Evolutionary conservation across 2,797 vertebrate genomes (phyloP), one percentile per base, ranked within the genome.

Genomic region (Urocyon cinereoargenteus): DNA sequence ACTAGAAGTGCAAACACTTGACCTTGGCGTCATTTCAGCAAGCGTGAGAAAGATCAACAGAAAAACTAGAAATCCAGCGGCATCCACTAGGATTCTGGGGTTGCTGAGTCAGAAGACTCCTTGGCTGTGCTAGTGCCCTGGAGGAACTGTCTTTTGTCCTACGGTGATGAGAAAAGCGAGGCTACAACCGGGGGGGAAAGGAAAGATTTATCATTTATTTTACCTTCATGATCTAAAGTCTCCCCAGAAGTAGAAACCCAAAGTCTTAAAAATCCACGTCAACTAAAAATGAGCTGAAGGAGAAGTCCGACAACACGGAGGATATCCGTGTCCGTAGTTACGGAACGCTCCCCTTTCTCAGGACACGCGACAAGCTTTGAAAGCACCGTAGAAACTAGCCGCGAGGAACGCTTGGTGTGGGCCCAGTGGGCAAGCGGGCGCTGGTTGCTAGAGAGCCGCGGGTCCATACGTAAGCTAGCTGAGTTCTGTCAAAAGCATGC

Each of bases 1-100:
- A 26, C 19, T 59, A 78, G 87, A 94, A 90, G 40, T 93, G 59
- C 49, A 96, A 93, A 86, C 77, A 70, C n/a, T 94, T 91, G 49
- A 16, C 82, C 90, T 92, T 90, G 77, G 75, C 61, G 59, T 68
- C 34, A 83, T 79, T 85, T 85, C 64, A 81, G 40, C 62, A 55
- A 85, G 49, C 57, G 51, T 85, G 77, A 82, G 81, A 79, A 86
- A 78, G 75, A 86, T 75, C 15, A 82, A 40, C 64, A 95, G 75
- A 87, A 91, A 78, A 96, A 55, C 34, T 40, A 97, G 81, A 93
- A 96, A 72, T 68, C 28, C 28, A 82, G n/a, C 22, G 78, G 57
- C 19, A 16, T 86, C 96, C 19, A 77, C 59, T 75, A 57, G 66
- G 93, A 68, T 81, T 22, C 21, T 45, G 10, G 72, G 53, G 31